Base-by-base conservation (phyloP, 2,797 vertebrate species). In the Harpagifer antarcticus region DNA sequence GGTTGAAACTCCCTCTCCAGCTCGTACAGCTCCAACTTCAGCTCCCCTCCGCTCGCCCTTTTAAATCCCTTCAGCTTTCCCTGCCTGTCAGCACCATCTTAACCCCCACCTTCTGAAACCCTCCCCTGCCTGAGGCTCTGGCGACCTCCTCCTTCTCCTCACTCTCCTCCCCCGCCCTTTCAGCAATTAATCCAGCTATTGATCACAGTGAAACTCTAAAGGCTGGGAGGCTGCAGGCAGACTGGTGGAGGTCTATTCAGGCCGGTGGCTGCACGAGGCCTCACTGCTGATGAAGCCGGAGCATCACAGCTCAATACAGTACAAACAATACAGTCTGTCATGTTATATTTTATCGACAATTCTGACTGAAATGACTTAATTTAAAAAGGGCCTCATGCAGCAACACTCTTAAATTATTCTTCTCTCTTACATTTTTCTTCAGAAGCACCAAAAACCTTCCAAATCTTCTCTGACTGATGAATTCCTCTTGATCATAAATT, bases 171-270 rank as follows among this genome's bases (percentile, higher is more conserved):
- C 73, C 77, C 80, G 31, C 79, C 86, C 83, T 92, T 91, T 90
- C 87, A 92, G 86, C 88, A 95, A 94, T 94, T 94, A 95, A 95
- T 95, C 93, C 93, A 94, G 87, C 93, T 93, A 95, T 94, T 94
- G 94, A 95, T 95, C 93, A 94, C 83, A 86, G 83, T 76, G 71
- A 80, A 90, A 87, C 88, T 92, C 83, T 71, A 71, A 88, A 87
- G 88, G 73, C 81, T 78, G 31, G 33, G 56, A 86, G 87, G 74
- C 91, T 91, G 80, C 72, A 74, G 75, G 85, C 88, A 57, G 71
- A 67, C 85, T 71, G 81, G 80, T 76, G 64, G 50, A 76, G 72
- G 70, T 77, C 70, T 76, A 54, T 89, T 82, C 83, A 87, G 85
- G 55, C 65, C 19, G 14, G 62, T 78, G 76, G 81, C 64, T 79